Base-by-base conservation (phyloP, 30 jellyfish, hydroid and myxozoan genomes). In the Turritopsis dohrnii region DNA sequence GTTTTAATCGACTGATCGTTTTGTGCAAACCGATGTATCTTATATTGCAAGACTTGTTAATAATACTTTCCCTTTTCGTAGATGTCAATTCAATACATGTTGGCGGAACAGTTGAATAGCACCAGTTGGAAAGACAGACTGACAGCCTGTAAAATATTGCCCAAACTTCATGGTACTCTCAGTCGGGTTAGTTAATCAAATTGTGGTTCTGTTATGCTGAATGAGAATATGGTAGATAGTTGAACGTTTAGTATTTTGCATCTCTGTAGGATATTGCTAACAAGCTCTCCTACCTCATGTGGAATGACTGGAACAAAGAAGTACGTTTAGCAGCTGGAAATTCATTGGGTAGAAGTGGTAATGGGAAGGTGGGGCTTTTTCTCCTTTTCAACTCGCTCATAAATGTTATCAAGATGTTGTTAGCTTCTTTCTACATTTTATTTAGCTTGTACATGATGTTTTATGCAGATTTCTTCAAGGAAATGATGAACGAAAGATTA, bases 241-340 rank as follows among this genome's bases (percentile, higher is more conserved):
- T 60, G 73, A 60, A 69, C 28, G 16, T 69, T 8, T n/a, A 8
- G 19, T 27, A 27, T 7, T 17, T 21, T 24, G n/a, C 21, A 65
- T 20, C 52, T 17, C 27, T 77, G 23, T 28, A 92, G 97, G 97
- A 92, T 92, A 76, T 87, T 23, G 88, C 94, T 21, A 86, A 87
- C 79, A 92, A 92, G 74, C 72, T 92, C 53, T 92, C 97, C 18
- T 95, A 87, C 85, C 60, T 92, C 66, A 88, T 88, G 96, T 92
- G 97, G 97, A 81, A 89, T 84, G 97, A 92, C 54, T 92, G 97
- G 97, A 92, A 92, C 82, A 92, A 74, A 65, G 97, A 87, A 19
- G 97, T 92, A 1, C 81, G 95, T 8, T 77, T 85, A 16, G 97
- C 96, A 17, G 96, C 97, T 16, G 97, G 96, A 17, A 84, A 88